These are phyloP conservation scores for Astropecten irregularis DNA, from an alignment of 53 echinoderm and acorn worm genomes.

Conservation along the genomic window DNA sequence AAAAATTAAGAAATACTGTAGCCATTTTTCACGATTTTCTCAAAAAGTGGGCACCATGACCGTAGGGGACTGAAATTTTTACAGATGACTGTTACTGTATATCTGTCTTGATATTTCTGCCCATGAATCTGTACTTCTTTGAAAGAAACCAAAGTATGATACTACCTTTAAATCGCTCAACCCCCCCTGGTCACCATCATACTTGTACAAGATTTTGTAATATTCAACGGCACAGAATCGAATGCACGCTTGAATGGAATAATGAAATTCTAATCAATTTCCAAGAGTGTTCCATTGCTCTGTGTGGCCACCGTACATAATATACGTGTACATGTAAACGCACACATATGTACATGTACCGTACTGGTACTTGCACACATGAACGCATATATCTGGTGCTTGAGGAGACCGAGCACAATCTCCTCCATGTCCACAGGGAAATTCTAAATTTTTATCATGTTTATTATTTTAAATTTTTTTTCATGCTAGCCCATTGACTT, in stretches of 20 bases:
- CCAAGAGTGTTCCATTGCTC: not conserved
- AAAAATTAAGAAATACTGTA: too few relatives aligned
- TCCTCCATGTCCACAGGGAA: not conserved
- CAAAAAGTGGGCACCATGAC: too few relatives aligned
- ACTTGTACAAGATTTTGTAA: not conserved
- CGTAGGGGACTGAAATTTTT: too few relatives aligned
- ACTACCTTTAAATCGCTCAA: too few relatives aligned
- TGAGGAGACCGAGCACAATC: not conserved
- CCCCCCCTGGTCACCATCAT: conserved; percentile 8
- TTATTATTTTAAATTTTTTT: not conserved
- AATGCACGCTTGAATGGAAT: conserved; percentile 4
- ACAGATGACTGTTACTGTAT: too few relatives aligned
- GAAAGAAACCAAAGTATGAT: too few relatives aligned
- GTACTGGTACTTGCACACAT: not conserved
- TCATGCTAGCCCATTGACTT: too few relatives aligned
- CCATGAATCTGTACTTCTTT: too few relatives aligned
- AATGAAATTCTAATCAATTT: conserved; percentile 39
- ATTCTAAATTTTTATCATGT: not conserved
- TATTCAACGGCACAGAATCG: conserved; percentile 9
- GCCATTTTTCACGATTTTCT: too few relatives aligned
- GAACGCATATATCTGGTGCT: not conserved
- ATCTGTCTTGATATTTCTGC: too few relatives aligned
- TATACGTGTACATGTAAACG: not conserved
- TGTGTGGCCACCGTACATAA: not conserved
- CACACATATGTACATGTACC: not conserved